phyloP scores from a whole-genome alignment of 2,113 vertebrate genomes.

The Thamnaconus septentrionalis region DNA sequence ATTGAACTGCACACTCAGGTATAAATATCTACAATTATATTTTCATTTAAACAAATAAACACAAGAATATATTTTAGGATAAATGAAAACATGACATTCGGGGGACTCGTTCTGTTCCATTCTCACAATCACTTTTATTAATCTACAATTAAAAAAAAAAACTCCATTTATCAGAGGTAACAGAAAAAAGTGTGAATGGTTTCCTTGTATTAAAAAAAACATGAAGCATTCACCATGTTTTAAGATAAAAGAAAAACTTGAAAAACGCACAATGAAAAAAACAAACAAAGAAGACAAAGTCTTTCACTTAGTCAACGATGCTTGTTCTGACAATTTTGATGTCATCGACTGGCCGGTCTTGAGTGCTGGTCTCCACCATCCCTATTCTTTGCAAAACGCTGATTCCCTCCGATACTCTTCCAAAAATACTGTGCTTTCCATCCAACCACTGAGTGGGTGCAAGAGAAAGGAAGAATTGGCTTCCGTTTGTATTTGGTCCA shows the following conservation, averaged over 20 bases:
- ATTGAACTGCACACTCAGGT: no score
- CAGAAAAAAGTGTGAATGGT: no score
- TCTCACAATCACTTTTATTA: no score
- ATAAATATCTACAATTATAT: no score
- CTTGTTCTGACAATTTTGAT: conserved; percentile 86
- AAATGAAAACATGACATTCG: no score
- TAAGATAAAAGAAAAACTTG: background rate
- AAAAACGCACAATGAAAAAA: conserved; percentile 7
- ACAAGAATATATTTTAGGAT: no score
- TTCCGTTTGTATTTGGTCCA: conserved; percentile 93
- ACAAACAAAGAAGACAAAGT: conserved; percentile 1
- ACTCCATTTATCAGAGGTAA: no score
- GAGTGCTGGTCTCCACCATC: conserved; percentile 92
- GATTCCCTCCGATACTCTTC: conserved; percentile 88
- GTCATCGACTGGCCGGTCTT: conserved; percentile 90
- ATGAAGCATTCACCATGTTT: no score
- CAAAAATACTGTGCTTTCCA: conserved; percentile 94
- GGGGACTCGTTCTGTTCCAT: no score
- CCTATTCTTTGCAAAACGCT: conserved; percentile 88
- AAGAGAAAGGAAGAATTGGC: conserved; percentile 92
- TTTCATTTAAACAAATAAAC: no score
- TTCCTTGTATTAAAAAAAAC: no score
- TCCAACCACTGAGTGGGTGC: conserved; percentile 93
- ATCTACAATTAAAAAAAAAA: no score
- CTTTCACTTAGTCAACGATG: conserved; percentile 68